A percentile compares a stretch with the other conserved stretches of the same genome.
These are phyloP conservation scores for Diarsia dahlii DNA, from an alignment of 2,888 invertebrate genomes.

Conservation along the genomic window DNA sequence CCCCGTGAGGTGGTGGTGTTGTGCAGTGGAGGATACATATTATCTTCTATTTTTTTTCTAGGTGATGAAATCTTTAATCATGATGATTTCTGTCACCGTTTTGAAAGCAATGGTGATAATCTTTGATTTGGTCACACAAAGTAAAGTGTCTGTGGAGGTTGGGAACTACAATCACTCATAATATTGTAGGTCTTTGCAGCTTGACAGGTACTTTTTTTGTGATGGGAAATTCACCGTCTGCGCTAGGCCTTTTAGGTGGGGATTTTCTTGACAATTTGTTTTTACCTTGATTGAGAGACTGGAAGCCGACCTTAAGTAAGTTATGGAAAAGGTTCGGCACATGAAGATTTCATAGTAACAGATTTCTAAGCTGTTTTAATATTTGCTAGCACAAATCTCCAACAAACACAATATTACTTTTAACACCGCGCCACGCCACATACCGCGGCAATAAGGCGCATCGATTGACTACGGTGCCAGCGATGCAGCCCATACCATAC, in stretches of 20 bases:
- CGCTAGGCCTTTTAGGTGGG: not conserved
- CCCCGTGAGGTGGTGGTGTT: not conserved
- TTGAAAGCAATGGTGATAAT: not conserved
- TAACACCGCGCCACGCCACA: slow-evolving; percentile 30
- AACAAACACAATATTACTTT: slow-evolving; percentile 27
- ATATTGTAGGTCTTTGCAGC: no score
- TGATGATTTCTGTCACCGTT: not conserved
- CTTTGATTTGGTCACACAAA: no score
- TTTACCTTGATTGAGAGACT: no score
- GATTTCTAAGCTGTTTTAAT: not conserved
- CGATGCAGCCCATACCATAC: slow-evolving; percentile 34
- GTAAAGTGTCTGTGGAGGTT: no score
- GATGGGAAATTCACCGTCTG: no score
- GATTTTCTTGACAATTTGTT: not conserved
- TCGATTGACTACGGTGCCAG: slow-evolving; percentile 60
- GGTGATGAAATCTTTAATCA: no score
- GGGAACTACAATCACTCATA: no score
- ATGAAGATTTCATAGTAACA: not conserved
- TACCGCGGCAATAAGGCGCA: slow-evolving; percentile 61
- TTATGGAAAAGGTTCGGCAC: not conserved
- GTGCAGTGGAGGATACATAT: no score
- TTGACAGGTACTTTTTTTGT: no score
- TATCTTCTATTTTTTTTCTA: no score
- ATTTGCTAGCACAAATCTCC: not conserved
- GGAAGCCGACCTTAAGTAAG: not conserved